Evolutionary conservation across 2,113 vertebrate genomes (phyloP), one percentile per base, ranked within the genome.

Genomic region (Columba livia): DNA sequence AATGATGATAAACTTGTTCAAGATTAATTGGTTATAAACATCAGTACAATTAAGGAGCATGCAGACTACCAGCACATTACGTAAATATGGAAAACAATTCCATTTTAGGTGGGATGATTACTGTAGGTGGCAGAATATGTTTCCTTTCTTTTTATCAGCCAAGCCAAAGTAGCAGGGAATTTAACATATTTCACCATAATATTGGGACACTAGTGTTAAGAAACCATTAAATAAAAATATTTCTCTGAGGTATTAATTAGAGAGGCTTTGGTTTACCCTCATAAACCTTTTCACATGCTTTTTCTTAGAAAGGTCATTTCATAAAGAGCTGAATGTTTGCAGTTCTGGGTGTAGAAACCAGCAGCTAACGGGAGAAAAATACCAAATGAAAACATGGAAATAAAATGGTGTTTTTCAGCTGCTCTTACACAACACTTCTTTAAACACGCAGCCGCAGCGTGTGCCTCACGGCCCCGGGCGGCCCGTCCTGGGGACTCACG

Each of bases 231-330:
- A 92, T 96, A 73, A 83, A 94, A 96, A 34, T 20, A 65, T 64
- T 94, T 91, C 96, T 95, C 90, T 62, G 54, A 82, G 88, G 92
- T 93, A 95, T 96, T 98, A 97, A 97, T 98, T 98, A 97, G 86
- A 90, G 69, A 95, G 64, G 73, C 44, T 89, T 92, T 93, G 57
- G 79, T 97, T 96, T 93, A 80, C 86, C 80, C 75, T 93, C 70
- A 96, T 79, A 92, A 94, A 91, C 34, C 24, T 62, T 94, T 90
- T 94, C 58, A 94, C 73, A 78, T 74, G 88, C 57, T 73, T 79
- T 88, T 93, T 84, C 93, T 50, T 53, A 79, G 88, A 89, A 87
- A 88, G 82, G 80, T 89, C 44, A 83, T 97, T 97, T 97, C 91
- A 91, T 91, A 90, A 97, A 90, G 80, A 97, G 80, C 29, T 78